Evolutionary conservation across 2,797 vertebrate species (phyloP).

Genomic region (Tokudaia muenninki): DNA sequence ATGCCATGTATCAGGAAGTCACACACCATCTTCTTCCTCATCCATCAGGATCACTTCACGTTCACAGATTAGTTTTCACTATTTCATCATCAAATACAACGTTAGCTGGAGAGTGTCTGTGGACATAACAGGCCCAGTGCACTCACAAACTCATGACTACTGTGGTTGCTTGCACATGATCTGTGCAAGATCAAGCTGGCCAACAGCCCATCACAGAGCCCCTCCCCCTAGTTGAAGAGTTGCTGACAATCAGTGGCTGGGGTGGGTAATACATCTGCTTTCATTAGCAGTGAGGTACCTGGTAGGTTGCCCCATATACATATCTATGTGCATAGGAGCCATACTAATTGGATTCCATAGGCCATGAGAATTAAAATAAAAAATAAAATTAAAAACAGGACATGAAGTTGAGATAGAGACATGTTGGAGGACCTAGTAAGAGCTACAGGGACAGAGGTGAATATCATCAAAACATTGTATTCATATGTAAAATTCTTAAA

Average conservation of each 20-base stretch:
- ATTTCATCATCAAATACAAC: neutral
- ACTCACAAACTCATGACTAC: neutral
- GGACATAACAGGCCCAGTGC: too few relatives aligned
- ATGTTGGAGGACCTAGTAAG: neutral
- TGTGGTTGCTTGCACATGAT: neutral
- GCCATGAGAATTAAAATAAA: neutral
- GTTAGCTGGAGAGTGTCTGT: neutral
- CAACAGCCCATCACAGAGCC: neutral
- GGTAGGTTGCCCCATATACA: neutral
- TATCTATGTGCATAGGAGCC: neutral
- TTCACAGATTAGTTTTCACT: constrained; percentile 1
- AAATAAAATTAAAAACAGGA: neutral
- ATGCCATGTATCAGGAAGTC: neutral
- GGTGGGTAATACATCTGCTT: neutral
- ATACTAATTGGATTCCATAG: neutral
- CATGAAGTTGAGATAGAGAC: neutral
- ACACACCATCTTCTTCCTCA: neutral
- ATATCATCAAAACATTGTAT: neutral
- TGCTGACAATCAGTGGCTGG: too few relatives aligned
- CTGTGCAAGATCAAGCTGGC: neutral
- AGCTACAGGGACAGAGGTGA: neutral
- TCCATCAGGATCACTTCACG: constrained; percentile 2
- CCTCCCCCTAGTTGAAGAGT: neutral
- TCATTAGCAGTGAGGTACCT: neutral
- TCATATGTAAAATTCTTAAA: neutral